Evolutionary conservation across 2,797 vertebrate genomes (phyloP), one percentile per base, ranked within the genome.

Genomic region (Chlorospingus flavigularis): DNA sequence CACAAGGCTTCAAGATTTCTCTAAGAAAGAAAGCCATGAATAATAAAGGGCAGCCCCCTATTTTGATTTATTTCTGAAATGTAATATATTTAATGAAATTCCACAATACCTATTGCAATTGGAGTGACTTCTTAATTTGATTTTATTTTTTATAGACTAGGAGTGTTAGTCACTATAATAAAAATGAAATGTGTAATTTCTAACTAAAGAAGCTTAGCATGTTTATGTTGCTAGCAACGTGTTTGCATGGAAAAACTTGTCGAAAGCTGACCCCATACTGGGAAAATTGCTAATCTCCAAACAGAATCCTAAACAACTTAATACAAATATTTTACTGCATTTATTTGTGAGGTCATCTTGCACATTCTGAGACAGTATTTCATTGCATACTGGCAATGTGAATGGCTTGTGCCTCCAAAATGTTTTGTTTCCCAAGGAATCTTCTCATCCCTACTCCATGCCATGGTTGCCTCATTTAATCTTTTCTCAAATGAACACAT

Each of bases 141-240:
- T 40, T 57, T 24, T 50, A 40, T 66, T 70, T 73, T 61, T 82
- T 48, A 40, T 35, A 66, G 55, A 23, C 21, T 48, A 40, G 17
- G 12, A 31, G 19, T 63, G 72, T 86, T 93, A 90, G 51, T 87
- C 76, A 86, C 62, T 79, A 60, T 45, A 55, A 84, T 74, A 90
- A 90, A 95, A 94, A 88, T 18, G 33, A 94, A 86, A 89, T 39
- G 24, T 88, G 39, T 85, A 60, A 86, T 68, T 82, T 81, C 40
- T 74, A 42, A 60, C 45, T 81, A 24, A 79, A 90, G 77, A 40
- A 62, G 20, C 61, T 91, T 86, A 88, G 17, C 30, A 11, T 79
- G 77, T 92, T 96, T 94, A 66, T 72, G 40, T 83, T 90, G 75
- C 43, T 84, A 80, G 66, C 62, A 92, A 74, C 53, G 47, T 83